Evolutionary conservation across 37 sponge, comb jelly and placozoan species (phyloP).

Genomic region (Aplysina aerophoba): DNA sequence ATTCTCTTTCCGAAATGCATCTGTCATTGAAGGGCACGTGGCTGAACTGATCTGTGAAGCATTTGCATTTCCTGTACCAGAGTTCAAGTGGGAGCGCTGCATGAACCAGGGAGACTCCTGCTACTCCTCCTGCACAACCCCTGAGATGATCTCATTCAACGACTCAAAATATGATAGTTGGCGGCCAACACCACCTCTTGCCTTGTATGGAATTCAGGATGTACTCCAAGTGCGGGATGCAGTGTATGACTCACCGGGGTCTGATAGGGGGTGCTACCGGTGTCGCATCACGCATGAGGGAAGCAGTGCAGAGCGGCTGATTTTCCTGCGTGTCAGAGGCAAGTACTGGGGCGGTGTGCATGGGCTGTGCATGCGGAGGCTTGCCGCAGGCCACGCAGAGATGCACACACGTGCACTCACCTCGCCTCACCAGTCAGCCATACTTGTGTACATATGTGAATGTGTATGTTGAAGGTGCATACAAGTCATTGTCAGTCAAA

Average conservation of each 20-base stretch:
- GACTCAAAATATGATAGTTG: background rate
- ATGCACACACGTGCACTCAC: too few species aligned
- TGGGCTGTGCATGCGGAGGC: too few species aligned
- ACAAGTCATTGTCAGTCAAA: too few species aligned
- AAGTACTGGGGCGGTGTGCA: too few species aligned
- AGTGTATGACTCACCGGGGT: background rate
- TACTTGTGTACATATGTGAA: background rate
- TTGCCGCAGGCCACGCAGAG: too few species aligned
- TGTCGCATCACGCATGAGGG: background rate
- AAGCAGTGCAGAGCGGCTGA: too few species aligned
- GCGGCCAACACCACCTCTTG: background rate
- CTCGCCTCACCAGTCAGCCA: too few species aligned
- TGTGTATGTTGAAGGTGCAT: background rate
- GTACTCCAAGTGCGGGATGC: too few species aligned
- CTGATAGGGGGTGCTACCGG: conserved; percentile 14
- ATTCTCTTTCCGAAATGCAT: background rate
- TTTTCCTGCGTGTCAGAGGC: conserved; percentile 21
- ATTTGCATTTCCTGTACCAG: background rate
- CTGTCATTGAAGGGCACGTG: background rate
- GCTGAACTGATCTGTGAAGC: background rate
- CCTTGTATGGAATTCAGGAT: too few species aligned
- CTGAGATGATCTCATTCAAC: background rate
- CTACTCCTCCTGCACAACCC: background rate
- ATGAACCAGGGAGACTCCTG: background rate
- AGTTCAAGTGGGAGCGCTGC: background rate